These are phyloP conservation scores for Conus betulinus DNA, from an alignment of 1,140 invertebrate species.

Conservation along the genomic window DNA sequence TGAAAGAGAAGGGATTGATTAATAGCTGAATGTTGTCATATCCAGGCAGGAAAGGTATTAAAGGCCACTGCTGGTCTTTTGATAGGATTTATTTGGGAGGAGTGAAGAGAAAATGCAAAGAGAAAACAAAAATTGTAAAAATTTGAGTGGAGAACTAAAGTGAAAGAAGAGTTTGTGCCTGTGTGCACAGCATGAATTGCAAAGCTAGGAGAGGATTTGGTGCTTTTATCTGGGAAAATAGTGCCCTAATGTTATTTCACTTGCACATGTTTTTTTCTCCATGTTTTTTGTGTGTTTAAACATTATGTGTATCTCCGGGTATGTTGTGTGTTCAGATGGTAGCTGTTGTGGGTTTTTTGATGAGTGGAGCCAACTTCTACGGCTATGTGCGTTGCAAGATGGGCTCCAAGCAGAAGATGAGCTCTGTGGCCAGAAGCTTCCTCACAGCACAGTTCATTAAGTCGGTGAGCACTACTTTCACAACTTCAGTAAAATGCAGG, in stretches of 20 bases:
- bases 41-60: too few relatives aligned
- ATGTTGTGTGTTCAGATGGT: slow-evolving; percentile 81
- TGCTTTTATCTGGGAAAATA: too few relatives aligned
- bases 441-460: slow-evolving; percentile 88
- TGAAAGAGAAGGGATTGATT: too few relatives aligned
- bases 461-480: slow-evolving; percentile 80
- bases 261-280: not conserved
- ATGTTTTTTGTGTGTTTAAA: not conserved
- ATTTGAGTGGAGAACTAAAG: too few relatives aligned
- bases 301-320: not conserved
- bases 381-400: slow-evolving; percentile 97
- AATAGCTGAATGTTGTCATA: too few relatives aligned
- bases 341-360: slow-evolving; percentile 88
- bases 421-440: slow-evolving; percentile 83
- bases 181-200: too few relatives aligned
- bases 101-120: too few relatives aligned
- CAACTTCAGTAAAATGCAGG: not conserved
- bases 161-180: too few relatives aligned
- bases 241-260: not conserved
- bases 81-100: too few relatives aligned
- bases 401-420: slow-evolving; percentile 85
- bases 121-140: too few relatives aligned
- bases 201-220: too few relatives aligned
- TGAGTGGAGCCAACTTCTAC: slow-evolving; percentile 96
- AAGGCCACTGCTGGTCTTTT: too few relatives aligned